Conservation (phyloP, 2,113 vertebrate species). For the Pollimyrus isidori region DNA sequence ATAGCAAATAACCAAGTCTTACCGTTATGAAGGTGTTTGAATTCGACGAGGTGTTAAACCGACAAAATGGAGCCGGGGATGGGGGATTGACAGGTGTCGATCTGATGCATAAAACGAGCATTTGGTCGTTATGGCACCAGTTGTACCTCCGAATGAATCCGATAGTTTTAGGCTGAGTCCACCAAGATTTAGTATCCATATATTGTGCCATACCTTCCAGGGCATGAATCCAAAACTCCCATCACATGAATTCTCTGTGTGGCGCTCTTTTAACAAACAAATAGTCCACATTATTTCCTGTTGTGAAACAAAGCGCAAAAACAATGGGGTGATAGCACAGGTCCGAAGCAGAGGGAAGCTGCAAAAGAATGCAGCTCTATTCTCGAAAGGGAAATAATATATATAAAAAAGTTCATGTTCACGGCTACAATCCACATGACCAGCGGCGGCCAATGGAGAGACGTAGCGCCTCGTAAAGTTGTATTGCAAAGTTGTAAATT, state of each 20-base stretch:
- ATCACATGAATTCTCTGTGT: constrained; percentile 46
- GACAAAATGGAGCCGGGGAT: not conserved
- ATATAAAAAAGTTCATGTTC: constrained; percentile 97
- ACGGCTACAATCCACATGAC: constrained; percentile 89
- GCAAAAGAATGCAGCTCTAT: constrained; percentile 90
- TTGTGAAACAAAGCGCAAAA: constrained; percentile 58
- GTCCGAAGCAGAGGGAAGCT: constrained; percentile 73
- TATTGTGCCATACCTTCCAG: constrained; percentile 63
- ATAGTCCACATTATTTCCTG: constrained; percentile 52
- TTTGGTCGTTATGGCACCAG: constrained; percentile 50
- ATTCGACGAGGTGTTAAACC: not conserved
- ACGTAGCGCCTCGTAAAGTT: constrained; percentile 90
- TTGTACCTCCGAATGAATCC: constrained; percentile 27
- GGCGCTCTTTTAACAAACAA: constrained; percentile 42
- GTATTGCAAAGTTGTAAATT: constrained; percentile 98
- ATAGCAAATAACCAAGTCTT: not conserved
- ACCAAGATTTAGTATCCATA: constrained; percentile 58
- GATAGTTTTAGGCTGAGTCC: constrained; percentile 53
- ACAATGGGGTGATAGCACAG: constrained; percentile 39
- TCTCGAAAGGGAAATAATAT: constrained; percentile 89
- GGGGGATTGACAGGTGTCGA: constrained; percentile 72
- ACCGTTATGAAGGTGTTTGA: not conserved
- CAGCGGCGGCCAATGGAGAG: constrained; percentile 79
- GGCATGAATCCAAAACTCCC: constrained; percentile 49
- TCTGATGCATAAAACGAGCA: constrained; percentile 60